Conservation (phyloP, 2,797 vertebrate genomes). For the Phoeniculus purpureus region DNA sequence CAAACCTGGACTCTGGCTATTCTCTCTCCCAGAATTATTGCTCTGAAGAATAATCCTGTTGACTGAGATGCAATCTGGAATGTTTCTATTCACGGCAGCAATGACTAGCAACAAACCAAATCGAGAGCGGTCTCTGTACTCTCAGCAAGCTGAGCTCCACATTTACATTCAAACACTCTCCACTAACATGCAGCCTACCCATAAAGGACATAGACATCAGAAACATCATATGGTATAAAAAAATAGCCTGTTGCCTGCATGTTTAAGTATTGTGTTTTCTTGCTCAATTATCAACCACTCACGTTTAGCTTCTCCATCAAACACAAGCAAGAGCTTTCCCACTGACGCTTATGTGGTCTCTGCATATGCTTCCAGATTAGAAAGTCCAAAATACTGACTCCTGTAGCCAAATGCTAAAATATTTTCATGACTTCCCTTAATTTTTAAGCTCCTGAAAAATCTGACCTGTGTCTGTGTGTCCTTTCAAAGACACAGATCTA, state of each 20-base stretch:
- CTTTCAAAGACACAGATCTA: background rate
- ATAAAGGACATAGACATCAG: background rate
- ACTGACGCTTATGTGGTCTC: background rate
- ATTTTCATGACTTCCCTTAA: background rate
- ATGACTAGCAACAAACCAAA: background rate
- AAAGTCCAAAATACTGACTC: background rate
- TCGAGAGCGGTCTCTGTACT: background rate
- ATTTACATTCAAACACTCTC: background rate
- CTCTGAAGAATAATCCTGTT: background rate
- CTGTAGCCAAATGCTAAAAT: background rate
- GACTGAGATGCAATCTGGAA: background rate
- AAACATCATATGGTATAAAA: background rate
- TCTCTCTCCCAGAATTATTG: background rate
- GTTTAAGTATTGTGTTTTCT: background rate
- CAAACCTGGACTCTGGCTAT: background rate
- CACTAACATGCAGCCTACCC: background rate
- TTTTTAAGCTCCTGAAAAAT: background rate
- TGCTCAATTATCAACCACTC: background rate
- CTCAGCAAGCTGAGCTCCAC: background rate
- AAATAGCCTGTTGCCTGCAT: background rate
- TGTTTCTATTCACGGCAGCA: background rate
- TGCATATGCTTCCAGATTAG: background rate
- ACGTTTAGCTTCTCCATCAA: background rate
- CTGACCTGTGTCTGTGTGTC: background rate
- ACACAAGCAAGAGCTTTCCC: background rate